Percentiles rank a stretch among this genome's conserved stretches.
phyloP scores from a whole-genome alignment of 2,888 invertebrate species.

The Spilarctia lutea region DNA sequence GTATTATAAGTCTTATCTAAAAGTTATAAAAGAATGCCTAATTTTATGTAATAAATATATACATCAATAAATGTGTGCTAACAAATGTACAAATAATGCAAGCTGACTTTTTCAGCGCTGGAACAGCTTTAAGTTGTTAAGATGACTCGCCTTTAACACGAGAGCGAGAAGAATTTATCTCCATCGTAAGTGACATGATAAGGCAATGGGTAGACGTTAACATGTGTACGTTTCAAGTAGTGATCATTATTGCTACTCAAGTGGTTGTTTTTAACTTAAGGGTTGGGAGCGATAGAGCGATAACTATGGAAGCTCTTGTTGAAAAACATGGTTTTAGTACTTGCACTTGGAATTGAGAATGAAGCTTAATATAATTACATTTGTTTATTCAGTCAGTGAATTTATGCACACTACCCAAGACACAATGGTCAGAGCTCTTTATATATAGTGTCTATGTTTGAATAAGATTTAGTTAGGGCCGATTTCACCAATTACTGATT shows the following conservation, averaged over 20 bases:
- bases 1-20: too few relatives aligned
- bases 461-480: too few relatives aligned
- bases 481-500: too few relatives aligned
- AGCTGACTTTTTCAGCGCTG: slow-evolving; percentile 27
- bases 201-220: slow-evolving; percentile 48
- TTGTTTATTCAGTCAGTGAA: too few relatives aligned
- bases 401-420: too few relatives aligned
- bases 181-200: slow-evolving; percentile 49
- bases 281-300: slow-evolving; percentile 43
- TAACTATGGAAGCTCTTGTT: slow-evolving; percentile 12
- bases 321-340: background rate
- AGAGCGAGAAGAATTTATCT: slow-evolving; percentile 46
- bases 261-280: slow-evolving; percentile 47
- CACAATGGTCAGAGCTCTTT: too few relatives aligned
- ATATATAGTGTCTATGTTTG: too few relatives aligned
- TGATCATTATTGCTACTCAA: slow-evolving; percentile 52
- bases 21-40: background rate
- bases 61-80: background rate
- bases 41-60: background rate
- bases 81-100: background rate
- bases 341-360: background rate
- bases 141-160: slow-evolving; percentile 23
- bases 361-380: background rate
- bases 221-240: slow-evolving; percentile 49
- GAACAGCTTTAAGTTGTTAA: slow-evolving; percentile 27